phyloP scores from a whole-genome alignment of 2,888 invertebrate genomes.

The Yponomeuta cagnagella region DNA sequence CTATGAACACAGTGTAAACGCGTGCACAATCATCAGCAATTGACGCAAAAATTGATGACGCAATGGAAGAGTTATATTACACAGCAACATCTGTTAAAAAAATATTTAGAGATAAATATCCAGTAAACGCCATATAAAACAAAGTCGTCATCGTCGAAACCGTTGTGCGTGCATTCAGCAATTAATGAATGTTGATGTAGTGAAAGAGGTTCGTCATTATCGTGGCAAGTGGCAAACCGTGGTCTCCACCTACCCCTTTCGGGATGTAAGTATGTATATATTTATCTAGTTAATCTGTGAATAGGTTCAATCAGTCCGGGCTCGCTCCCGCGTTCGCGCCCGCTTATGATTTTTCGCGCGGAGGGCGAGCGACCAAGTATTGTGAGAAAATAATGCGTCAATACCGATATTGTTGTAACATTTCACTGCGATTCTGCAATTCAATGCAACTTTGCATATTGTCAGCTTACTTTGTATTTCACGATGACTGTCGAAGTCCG shows the following conservation, averaged over 20 bases:
- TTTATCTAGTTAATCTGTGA: background rate
- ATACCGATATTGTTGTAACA: background rate
- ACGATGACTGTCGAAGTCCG: no score
- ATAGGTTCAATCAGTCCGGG: background rate
- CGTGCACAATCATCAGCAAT: background rate
- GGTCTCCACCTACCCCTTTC: background rate
- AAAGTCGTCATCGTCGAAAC: no score
- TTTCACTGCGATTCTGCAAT: background rate
- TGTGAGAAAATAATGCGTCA: background rate
- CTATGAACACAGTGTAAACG: background rate
- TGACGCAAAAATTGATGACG: no score
- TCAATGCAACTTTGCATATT: background rate
- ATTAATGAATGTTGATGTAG: no score
- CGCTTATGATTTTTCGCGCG: background rate
- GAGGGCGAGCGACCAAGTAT: background rate
- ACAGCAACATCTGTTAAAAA: no score
- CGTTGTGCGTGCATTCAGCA: no score
- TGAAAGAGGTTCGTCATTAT: background rate
- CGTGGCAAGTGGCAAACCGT: background rate
- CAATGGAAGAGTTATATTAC: no score
- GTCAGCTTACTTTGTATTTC: background rate
- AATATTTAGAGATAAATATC: no score
- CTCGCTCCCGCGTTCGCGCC: background rate
- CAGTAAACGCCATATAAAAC: no score
- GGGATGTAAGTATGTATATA: no score